phyloP scores from a whole-genome alignment of 2,113 vertebrate genomes.

The Chaetodon trifascialis region DNA sequence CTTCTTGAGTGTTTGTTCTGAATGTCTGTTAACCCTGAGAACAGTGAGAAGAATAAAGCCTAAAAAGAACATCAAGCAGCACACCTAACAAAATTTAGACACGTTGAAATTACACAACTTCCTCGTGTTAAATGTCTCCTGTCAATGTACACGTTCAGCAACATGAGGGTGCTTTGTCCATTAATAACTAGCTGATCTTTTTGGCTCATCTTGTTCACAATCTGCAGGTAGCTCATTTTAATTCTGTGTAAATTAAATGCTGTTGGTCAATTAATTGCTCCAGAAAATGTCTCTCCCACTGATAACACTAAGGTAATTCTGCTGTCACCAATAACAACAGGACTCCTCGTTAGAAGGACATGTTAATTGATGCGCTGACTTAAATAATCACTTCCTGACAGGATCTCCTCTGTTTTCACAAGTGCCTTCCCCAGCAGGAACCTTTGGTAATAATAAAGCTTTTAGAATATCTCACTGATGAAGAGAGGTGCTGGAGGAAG shows the following conservation, averaged over 20 bases:
- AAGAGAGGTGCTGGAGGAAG: not conserved
- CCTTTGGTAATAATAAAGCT: slow-evolving; percentile 49
- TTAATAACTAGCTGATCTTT: slow-evolving; percentile 10
- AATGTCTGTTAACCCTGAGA: slow-evolving; percentile 11
- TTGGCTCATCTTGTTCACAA: slow-evolving; percentile 23
- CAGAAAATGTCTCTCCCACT: slow-evolving; percentile 46
- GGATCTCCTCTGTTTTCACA: slow-evolving; percentile 56
- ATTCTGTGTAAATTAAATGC: slow-evolving; percentile 43
- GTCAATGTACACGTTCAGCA: not conserved
- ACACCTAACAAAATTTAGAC: not conserved
- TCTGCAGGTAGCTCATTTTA: slow-evolving; percentile 34
- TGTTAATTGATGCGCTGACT: slow-evolving; percentile 72
- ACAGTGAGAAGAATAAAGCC: slow-evolving; percentile 9
- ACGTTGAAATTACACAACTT: not conserved
- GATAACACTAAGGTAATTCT: slow-evolving; percentile 51
- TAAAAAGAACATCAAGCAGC: not conserved
- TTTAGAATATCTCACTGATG: slow-evolving; percentile 45
- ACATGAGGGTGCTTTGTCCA: not conserved
- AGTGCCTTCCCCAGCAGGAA: slow-evolving; percentile 54
- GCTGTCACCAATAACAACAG: slow-evolving; percentile 65
- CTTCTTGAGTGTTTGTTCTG: slow-evolving; percentile 20
- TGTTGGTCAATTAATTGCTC: slow-evolving; percentile 64
- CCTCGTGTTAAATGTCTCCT: not conserved
- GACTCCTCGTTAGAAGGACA: slow-evolving; percentile 62
- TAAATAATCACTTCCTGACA: slow-evolving; percentile 75